Evolutionary conservation across 2,797 vertebrate genomes (phyloP).

Genomic region (Girardinus metallicus): DNA sequence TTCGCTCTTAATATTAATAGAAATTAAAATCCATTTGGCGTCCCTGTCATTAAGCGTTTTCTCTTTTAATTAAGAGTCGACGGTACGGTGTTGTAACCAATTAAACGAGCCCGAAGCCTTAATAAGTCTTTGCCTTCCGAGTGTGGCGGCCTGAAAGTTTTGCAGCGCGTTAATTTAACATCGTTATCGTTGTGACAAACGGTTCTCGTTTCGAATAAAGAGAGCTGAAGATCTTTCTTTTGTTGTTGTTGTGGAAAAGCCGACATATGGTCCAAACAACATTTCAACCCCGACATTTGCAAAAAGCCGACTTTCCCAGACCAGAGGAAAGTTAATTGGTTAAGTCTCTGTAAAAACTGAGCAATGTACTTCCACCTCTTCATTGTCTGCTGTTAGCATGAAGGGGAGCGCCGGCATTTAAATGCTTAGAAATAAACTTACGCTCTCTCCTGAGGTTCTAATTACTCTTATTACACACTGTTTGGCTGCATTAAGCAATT

Average conservation of each 20-base stretch:
- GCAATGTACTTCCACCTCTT: not conserved
- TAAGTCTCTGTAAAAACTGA: not conserved
- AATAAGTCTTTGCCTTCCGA: not conserved
- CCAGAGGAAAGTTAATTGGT: not conserved
- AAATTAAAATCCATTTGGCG: not conserved
- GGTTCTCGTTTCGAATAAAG: not conserved
- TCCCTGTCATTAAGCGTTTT: not conserved
- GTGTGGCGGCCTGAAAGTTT: not conserved
- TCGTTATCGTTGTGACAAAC: not conserved
- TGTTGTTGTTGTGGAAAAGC: not conserved
- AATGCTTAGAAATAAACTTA: constrained; percentile 47
- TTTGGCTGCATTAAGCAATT: constrained; percentile 69
- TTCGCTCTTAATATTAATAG: not conserved
- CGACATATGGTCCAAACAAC: too few relatives aligned
- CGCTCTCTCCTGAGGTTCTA: constrained; percentile 53
- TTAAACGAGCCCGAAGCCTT: not conserved
- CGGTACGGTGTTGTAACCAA: not conserved
- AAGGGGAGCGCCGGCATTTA: constrained; percentile 15
- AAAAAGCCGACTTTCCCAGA: not conserved
- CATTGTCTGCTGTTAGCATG: not conserved
- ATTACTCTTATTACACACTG: constrained; percentile 65
- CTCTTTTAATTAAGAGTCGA: not conserved
- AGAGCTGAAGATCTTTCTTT: not conserved
- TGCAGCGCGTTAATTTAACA: not conserved
- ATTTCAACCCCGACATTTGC: not conserved